Conservation (phyloP, 2,888 invertebrate species). For the Lycophotia porphyrea region DNA sequence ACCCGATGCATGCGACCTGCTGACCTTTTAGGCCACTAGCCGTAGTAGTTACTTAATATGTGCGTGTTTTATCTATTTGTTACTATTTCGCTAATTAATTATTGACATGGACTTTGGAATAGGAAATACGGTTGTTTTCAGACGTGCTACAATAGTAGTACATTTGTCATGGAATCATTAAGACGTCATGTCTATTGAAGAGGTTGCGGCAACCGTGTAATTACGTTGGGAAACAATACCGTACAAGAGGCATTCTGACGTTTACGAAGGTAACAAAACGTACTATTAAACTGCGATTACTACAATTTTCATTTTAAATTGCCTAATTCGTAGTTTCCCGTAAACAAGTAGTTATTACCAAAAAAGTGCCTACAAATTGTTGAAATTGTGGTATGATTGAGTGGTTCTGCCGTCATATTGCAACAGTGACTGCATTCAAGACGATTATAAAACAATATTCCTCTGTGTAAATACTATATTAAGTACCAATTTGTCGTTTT, state of each 20-base stretch:
- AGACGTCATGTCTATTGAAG: constrained; percentile 49
- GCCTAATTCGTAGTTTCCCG: constrained; percentile 44
- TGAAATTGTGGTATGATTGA: constrained; percentile 36
- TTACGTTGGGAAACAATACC: constrained; percentile 53
- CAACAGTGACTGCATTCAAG: constrained; percentile 10
- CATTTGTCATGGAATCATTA: constrained; percentile 48
- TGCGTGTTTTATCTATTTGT: constrained; percentile 62
- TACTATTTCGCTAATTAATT: constrained; percentile 61
- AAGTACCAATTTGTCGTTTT: constrained; percentile 12
- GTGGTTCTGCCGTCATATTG: constrained; percentile 12
- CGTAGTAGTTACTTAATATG: constrained; percentile 66
- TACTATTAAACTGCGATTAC: constrained; percentile 50
- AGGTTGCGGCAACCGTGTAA: constrained; percentile 46
- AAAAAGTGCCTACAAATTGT: constrained; percentile 33
- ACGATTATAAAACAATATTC: constrained; percentile 5
- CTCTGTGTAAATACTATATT: not conserved
- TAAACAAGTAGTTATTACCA: constrained; percentile 36
- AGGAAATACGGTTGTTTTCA: constrained; percentile 36
- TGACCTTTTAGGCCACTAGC: constrained; percentile 73
- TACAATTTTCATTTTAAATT: constrained; percentile 50
- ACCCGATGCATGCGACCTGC: constrained; percentile 76
- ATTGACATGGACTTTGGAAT: constrained; percentile 46
- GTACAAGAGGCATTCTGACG: constrained; percentile 21
- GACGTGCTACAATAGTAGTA: constrained; percentile 34
- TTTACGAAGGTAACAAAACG: constrained; percentile 42